phyloP scores from a whole-genome alignment of 37 sponge, comb jelly and placozoan genomes.

The Axinella damicornis region DNA sequence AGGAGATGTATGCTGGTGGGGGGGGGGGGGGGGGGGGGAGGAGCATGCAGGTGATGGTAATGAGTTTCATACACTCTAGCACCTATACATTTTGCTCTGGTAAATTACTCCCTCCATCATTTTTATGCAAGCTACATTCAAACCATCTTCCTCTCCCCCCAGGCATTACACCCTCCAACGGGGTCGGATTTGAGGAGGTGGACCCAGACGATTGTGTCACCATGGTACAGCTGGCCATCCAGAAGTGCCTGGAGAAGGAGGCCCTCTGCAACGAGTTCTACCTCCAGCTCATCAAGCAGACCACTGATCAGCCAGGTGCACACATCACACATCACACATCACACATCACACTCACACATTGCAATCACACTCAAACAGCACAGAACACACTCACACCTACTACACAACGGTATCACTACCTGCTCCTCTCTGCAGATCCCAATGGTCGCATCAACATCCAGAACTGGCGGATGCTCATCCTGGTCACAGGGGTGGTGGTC shows the following conservation, averaged over 20 bases:
- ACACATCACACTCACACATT: too few relatives aligned
- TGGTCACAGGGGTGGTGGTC: conserved; percentile 85
- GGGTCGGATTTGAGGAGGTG: conserved; percentile 70
- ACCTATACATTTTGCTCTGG: too few relatives aligned
- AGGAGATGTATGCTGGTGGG: too few relatives aligned
- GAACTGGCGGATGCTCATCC: conserved; percentile 91
- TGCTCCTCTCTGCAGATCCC: conserved; percentile 67
- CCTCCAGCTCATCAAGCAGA: conserved; percentile 95
- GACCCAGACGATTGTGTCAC: conserved; percentile 76
- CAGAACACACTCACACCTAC: too few relatives aligned
- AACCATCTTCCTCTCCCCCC: not conserved
- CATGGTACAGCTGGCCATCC: conserved; percentile 85
- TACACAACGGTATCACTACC: too few relatives aligned
- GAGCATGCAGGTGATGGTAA: too few relatives aligned
- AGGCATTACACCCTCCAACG: conserved; percentile 79
- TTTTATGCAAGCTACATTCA: too few relatives aligned
- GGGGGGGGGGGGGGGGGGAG: too few relatives aligned
- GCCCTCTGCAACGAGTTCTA: conserved; percentile 96
- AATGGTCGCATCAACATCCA: conserved; percentile 93
- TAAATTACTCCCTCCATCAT: too few relatives aligned
- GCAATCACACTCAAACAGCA: too few relatives aligned
- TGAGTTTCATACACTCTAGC: too few relatives aligned
- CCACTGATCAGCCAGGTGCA: conserved; percentile 94
- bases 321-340: too few relatives aligned
- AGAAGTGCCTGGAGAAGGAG: conserved; percentile 95